Base-by-base conservation (phyloP, 2,113 vertebrate species). In the Puma concolor region DNA sequence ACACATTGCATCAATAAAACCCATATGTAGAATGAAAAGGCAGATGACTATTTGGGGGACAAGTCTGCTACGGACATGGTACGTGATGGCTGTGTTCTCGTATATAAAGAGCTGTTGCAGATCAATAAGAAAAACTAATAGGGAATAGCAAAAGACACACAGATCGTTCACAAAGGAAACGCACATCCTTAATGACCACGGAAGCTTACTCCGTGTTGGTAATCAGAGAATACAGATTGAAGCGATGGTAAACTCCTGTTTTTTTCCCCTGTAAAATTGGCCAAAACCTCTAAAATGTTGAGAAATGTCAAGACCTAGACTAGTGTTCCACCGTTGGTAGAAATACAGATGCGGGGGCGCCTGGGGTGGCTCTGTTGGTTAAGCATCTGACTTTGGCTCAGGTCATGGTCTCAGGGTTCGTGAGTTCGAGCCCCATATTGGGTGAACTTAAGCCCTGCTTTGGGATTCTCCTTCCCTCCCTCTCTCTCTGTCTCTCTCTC, bases 81-180 rank as follows among this genome's bases (percentile, higher is more conserved):
- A 13, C 1, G 0, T 64, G 50, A 66, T 2, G 0, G 17, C 54
- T 44, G 13, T 9, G 9, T 27, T 54, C 9, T 80, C 29, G 15
- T 23, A 7, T 7, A 5, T 92, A 29, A 87, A 82, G 38, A 97
- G 91, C n/a, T 74, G 13, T 41, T 67, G 38, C 9, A 52, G n/a
- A 82, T 36, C 67, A 76, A 11, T 1, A 50, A 77, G 27, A 60
- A 82, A 81, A 82, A 33, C 7, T 52, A 29, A 50, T 21, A 31
- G 33, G 44, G 23, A 57, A 66, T 19, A 38, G 31, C 38, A 57
- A 81, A 94, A 5, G 25, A 57, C 11, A 0, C 81, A 17, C 4
- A 74, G 0, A 23, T 91, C 7, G 52, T 67, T n/a, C 36, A 14
- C 25, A 84, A 33, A 38, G 48, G 48, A 67, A 31, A 69, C 23